These are phyloP conservation scores for Blomia tropicalis DNA, from an alignment of 2,888 invertebrate species.

Conservation along the genomic window DNA sequence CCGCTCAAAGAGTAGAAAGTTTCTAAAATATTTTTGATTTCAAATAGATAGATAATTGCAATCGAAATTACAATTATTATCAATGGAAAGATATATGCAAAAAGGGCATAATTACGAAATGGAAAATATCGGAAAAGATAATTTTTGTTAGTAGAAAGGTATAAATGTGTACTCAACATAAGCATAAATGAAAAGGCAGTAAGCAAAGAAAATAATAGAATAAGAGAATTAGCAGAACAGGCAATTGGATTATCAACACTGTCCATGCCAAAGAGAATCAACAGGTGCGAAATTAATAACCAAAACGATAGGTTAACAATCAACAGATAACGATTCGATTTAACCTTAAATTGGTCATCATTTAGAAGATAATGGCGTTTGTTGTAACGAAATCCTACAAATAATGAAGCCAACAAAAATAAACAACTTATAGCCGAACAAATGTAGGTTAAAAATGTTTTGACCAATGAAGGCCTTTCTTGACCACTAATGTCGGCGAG, in stretches of 20 bases:
- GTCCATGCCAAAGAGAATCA: background rate
- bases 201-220: background rate
- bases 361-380: background rate
- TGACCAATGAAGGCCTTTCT: background rate
- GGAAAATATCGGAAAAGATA: background rate
- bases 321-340: background rate
- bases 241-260: background rate
- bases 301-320: background rate
- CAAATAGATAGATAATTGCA: background rate
- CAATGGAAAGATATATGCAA: slow-evolving; percentile 2
- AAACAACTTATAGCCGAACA: background rate
- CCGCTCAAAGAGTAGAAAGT: background rate
- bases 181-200: background rate
- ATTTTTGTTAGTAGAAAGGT: background rate
- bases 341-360: slow-evolving; percentile 6
- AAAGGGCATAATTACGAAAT: background rate
- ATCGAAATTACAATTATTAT: background rate
- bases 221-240: background rate
- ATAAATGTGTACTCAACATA: background rate
- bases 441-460: background rate
- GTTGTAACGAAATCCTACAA: background rate
- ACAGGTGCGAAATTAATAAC: background rate
- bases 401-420: background rate
- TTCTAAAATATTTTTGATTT: background rate
- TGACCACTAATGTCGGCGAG: slow-evolving; percentile 1